phyloP scores from a whole-genome alignment of 2,113 vertebrate genomes.

The Seriola quinqueradiata region DNA sequence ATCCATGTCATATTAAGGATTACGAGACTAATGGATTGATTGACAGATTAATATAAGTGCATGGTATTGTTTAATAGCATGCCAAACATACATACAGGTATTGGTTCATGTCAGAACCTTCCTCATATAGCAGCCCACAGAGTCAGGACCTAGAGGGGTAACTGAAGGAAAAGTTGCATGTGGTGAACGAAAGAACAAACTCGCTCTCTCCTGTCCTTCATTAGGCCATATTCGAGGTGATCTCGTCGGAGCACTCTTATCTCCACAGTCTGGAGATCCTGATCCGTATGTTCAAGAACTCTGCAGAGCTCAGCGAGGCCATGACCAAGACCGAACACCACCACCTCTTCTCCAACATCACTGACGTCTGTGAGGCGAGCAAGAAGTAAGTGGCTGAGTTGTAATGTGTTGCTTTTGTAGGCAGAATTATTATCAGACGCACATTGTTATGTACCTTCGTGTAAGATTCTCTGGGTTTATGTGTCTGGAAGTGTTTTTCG shows the following conservation, averaged over 20 bases:
- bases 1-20: background rate
- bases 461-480: background rate
- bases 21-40: background rate
- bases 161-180: background rate
- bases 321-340: constrained; percentile 98
- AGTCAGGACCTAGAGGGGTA: background rate
- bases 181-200: background rate
- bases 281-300: constrained; percentile 96
- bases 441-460: background rate
- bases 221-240: constrained; percentile 97
- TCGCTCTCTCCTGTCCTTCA: background rate
- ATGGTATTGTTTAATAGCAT: constrained; percentile 16
- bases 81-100: constrained; percentile 24
- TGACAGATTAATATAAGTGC: background rate
- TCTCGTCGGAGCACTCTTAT: constrained; percentile 98
- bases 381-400: constrained; percentile 88
- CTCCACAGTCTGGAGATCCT: constrained; percentile 96
- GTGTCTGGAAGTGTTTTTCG: background rate
- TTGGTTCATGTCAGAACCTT: background rate
- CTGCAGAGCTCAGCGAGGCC: constrained; percentile 89
- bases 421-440: background rate
- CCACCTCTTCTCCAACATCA: constrained; percentile 98
- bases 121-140: background rate
- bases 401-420: background rate
- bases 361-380: constrained; percentile 93